These are phyloP conservation scores for Megaceryle torquata DNA, from an alignment of 2,113 vertebrate species.

Conservation along the genomic window DNA sequence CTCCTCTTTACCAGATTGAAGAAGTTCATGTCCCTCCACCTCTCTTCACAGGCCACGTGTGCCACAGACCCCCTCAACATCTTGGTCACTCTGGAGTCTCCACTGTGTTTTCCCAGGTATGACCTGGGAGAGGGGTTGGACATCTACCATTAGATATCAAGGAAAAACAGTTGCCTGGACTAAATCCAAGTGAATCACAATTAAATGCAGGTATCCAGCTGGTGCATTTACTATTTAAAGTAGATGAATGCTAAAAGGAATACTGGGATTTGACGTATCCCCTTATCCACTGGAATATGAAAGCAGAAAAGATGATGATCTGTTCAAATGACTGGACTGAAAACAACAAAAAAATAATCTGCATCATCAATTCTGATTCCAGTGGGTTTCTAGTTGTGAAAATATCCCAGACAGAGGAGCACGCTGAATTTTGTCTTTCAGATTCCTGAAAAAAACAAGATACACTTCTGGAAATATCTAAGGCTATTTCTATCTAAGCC, in stretches of 20 bases:
- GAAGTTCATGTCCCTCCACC: neutral
- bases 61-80: neutral
- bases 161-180: neutral
- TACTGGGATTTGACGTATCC: neutral
- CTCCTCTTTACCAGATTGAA: neutral
- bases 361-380: neutral
- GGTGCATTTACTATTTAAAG: neutral
- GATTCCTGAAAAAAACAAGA: neutral
- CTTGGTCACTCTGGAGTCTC: neutral
- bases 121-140: neutral
- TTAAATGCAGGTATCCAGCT: neutral
- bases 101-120: neutral
- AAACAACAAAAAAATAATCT: neutral
- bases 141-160: neutral
- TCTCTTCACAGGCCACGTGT: neutral
- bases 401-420: neutral
- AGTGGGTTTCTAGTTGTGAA: neutral
- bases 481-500: neutral
- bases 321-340: neutral
- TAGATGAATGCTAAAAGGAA: neutral
- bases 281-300: neutral
- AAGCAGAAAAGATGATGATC: neutral
- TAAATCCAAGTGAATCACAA: neutral
- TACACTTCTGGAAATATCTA: neutral
- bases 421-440: neutral